phyloP scores from a whole-genome alignment of 1,140 invertebrate genomes.

The Drosophila serrata region DNA sequence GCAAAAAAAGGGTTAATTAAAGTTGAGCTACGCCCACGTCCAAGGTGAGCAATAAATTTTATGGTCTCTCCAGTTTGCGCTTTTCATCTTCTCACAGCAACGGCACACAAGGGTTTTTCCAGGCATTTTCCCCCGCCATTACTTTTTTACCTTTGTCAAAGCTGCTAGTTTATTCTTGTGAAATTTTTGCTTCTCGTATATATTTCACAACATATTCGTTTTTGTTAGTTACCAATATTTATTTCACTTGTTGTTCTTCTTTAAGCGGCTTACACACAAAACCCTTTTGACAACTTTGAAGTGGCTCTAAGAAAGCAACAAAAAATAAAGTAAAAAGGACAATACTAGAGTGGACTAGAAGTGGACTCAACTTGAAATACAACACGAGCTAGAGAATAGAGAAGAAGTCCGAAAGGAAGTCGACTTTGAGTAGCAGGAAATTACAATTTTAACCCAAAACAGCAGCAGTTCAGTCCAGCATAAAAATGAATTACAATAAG shows the following conservation, averaged over 20 bases:
- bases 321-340: slow-evolving; percentile 12
- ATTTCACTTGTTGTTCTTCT: slow-evolving; percentile 42
- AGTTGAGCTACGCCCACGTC: slow-evolving; percentile 47
- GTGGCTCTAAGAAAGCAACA: slow-evolving; percentile 5
- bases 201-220: slow-evolving; percentile 38
- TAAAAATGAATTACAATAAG: slow-evolving; percentile 68
- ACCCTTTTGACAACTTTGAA: slow-evolving; percentile 35
- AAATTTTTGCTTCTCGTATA: slow-evolving; percentile 20
- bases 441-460: slow-evolving; percentile 72
- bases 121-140: not conserved
- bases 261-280: slow-evolving; percentile 44
- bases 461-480: slow-evolving; percentile 40
- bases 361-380: slow-evolving; percentile 29
- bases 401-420: slow-evolving; percentile 50
- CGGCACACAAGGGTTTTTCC: not conserved
- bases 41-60: slow-evolving; percentile 60
- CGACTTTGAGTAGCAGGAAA: slow-evolving; percentile 74
- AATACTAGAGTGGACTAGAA: slow-evolving; percentile 2
- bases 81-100: slow-evolving; percentile 1
- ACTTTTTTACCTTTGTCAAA: not conserved
- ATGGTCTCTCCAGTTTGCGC: slow-evolving; percentile 27
- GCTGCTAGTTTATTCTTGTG: slow-evolving; percentile 15
- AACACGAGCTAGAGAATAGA: slow-evolving; percentile 10
- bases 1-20: slow-evolving; percentile 62
- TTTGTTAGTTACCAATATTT: slow-evolving; percentile 44